phyloP scores from a whole-genome alignment of 2,888 invertebrate species.

The Sthenelais limicola region DNA sequence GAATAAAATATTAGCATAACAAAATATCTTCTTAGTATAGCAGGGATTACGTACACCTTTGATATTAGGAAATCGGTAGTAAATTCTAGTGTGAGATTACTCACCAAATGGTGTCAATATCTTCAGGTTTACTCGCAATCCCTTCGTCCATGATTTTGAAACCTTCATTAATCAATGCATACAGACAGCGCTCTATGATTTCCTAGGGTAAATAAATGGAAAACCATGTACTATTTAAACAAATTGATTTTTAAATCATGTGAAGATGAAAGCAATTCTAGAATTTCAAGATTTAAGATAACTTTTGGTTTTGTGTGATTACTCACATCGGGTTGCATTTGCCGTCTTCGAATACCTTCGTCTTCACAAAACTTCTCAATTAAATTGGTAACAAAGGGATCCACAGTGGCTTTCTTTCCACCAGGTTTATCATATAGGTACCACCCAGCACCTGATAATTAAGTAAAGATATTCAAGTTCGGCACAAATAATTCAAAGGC shows the following conservation, averaged over 20 bases:
- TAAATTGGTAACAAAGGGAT: conserved; percentile 57
- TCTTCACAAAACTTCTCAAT: conserved; percentile 59
- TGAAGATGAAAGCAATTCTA: not conserved
- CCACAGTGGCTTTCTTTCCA: conserved; percentile 55
- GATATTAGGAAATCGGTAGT: conserved; percentile 1
- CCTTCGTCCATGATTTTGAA: conserved; percentile 67
- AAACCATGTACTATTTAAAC: not conserved
- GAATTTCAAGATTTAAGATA: not conserved
- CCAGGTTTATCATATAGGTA: conserved; percentile 65
- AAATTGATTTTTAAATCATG: not conserved
- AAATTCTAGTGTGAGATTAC: conserved; percentile 19
- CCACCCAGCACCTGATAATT: conserved; percentile 64
- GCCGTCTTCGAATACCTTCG: conserved; percentile 57
- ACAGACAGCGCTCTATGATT: conserved; percentile 63
- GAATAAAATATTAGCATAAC: too few relatives aligned
- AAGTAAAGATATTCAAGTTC: not conserved
- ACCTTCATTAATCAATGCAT: conserved; percentile 65
- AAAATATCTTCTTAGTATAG: too few relatives aligned
- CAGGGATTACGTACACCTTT: too few relatives aligned
- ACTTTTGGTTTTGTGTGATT: not conserved
- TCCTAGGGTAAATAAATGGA: conserved; percentile 55
- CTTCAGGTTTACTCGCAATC: conserved; percentile 62
- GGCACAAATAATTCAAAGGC: not conserved
- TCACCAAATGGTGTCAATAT: conserved; percentile 67
- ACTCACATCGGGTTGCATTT: conserved; percentile 59